phyloP scores from a whole-genome alignment of 2,113 vertebrate genomes.

The Cyrtonyx montezumae region DNA sequence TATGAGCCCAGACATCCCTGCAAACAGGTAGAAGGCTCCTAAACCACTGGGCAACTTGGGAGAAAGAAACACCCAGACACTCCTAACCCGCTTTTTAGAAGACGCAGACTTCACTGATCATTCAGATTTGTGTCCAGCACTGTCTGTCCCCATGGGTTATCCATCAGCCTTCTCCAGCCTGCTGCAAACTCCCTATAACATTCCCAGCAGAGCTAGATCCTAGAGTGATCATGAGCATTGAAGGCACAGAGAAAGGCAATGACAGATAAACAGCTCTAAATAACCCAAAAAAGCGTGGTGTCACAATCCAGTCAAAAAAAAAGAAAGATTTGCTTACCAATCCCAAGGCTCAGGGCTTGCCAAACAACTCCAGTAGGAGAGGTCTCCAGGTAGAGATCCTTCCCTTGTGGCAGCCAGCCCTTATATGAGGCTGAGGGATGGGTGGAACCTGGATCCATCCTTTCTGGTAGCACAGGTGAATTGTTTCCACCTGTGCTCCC shows the following conservation, averaged over 20 bases:
- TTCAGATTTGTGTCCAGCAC: neutral
- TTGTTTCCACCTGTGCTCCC: too few species aligned
- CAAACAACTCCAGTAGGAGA: too few species aligned
- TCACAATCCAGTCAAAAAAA: too few species aligned
- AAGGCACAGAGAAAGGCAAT: neutral
- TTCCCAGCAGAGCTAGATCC: neutral
- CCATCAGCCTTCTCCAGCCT: neutral
- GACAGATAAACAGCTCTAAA: too few species aligned
- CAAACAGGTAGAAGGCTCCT: neutral
- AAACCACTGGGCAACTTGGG: neutral
- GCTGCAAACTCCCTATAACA: neutral
- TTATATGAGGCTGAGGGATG: too few species aligned
- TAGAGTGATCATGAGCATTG: neutral
- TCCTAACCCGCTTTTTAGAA: neutral
- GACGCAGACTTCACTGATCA: neutral
- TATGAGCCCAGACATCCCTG: neutral
- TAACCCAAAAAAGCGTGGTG: too few species aligned
- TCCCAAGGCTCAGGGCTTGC: too few species aligned
- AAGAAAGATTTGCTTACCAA: too few species aligned
- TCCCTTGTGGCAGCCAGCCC: too few species aligned
- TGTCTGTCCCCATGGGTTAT: neutral
- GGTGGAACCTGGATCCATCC: too few species aligned
- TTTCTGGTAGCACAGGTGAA: too few species aligned
- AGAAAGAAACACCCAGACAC: neutral
- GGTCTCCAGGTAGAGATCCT: too few species aligned